Conservation (phyloP, 2,888 invertebrate genomes). For the Antheraea yamamai region DNA sequence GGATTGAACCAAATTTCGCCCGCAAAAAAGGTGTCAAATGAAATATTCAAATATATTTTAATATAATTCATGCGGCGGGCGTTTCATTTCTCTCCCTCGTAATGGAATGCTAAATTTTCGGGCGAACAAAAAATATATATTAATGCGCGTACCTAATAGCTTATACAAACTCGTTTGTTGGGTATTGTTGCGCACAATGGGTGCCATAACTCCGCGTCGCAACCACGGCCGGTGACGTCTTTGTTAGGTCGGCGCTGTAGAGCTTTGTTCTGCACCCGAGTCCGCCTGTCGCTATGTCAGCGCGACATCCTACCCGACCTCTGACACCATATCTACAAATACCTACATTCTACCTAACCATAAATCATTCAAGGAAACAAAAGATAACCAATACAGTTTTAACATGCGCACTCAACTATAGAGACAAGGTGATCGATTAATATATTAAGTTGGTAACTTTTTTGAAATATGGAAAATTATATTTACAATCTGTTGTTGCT, state of each 20-base stretch:
- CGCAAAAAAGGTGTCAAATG: slow-evolving; percentile 82
- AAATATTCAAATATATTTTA: slow-evolving; percentile 83
- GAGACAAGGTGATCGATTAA: slow-evolving; percentile 32
- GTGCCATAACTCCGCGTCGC: slow-evolving; percentile 82
- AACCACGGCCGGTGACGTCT: slow-evolving; percentile 82
- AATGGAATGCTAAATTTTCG: slow-evolving; percentile 83
- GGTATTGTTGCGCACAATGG: slow-evolving; percentile 83
- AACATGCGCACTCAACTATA: slow-evolving; percentile 18
- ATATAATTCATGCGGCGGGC: slow-evolving; percentile 83
- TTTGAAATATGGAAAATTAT: slow-evolving; percentile 42
- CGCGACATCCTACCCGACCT: slow-evolving; percentile 63
- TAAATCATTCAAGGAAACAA: slow-evolving; percentile 29
- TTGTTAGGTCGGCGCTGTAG: slow-evolving; percentile 67
- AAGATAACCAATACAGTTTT: slow-evolving; percentile 19
- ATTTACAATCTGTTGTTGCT: slow-evolving; percentile 34
- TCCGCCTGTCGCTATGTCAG: slow-evolving; percentile 62
- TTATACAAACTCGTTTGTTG: slow-evolving; percentile 83
- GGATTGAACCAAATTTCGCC: slow-evolving; percentile 80
- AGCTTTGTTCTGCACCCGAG: slow-evolving; percentile 74
- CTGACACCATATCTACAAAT: slow-evolving; percentile 47
- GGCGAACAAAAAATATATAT: slow-evolving; percentile 83
- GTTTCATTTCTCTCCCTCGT: slow-evolving; percentile 82
- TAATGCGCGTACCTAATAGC: slow-evolving; percentile 83
- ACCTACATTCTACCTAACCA: slow-evolving; percentile 42
- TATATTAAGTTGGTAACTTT: slow-evolving; percentile 39